Evolutionary conservation across 2,113 vertebrate species (phyloP), one percentile per base, ranked within the genome.

Genomic region (Gallinago jamesoni): DNA sequence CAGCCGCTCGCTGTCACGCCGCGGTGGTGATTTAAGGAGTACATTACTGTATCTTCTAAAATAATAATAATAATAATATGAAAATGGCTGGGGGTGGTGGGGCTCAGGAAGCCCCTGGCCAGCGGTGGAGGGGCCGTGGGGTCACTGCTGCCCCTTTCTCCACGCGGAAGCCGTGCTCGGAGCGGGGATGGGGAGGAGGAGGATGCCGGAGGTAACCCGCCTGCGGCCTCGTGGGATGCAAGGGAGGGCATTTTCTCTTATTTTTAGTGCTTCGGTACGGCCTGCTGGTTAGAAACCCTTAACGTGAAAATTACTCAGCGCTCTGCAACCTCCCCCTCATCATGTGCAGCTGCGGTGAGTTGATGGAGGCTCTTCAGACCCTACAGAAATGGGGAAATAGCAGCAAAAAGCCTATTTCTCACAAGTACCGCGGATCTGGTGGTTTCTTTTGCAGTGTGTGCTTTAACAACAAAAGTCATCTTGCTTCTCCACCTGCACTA

Each of bases 1-100:
- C 96, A 97, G 96, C 96, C 95, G 73, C 96, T 96, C 56, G 6
- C 97, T 96, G 96, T 97, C 97, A 92, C 94, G 48, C 50, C 25
- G 19, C 47, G 24, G 74, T 33, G 39, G 79, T 69, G 96, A 96
- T 94, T 86, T 96, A 93, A 96, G 68, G 93, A 95, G 93, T 89
- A 96, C 87, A 67, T 96, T 95, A 75, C 85, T 83, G 56, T 83
- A 90, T 82, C 97, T 95, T 69, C 6, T 68, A 52, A 68, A 80
- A 73, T 66, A 94, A 90, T 35, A 41, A 35, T 27, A 78, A 76
- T 62, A 93, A 28, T 3, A 4, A 48, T 31, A 37, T 13, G 84
- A 79, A 94, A 87, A 72, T 37, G 80, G 78, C 78, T 84, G 47
- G 60, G 39, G 31, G 27, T 31, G 55, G 48, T 18, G 30, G 66